Base-by-base conservation (phyloP, 2,113 vertebrate genomes). In the Pseudois nayaur region DNA sequence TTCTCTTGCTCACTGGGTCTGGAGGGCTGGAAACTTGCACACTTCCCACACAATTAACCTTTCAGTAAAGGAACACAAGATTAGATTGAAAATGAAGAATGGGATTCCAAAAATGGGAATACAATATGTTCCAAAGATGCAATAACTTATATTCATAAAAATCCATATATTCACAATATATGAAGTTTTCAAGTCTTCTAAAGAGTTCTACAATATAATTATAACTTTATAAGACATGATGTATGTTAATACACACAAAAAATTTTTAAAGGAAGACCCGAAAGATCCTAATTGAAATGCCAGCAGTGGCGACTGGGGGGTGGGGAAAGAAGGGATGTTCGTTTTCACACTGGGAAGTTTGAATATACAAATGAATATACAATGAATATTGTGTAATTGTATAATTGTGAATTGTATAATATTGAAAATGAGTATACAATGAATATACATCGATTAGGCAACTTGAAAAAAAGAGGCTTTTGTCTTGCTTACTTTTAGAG, bases 301-400 rank as follows among this genome's bases (percentile, higher is more conserved):
- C 57, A 52, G 8, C 52, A n/a, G 27, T 9, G 40, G 6, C 5
- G 19, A 10, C 1, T 3, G 21, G 48, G 40, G 50, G 2, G 8
- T 9, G 2, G 52, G 23, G 12, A 4, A 52, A 27, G 19, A 27
- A 19, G 2, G 29, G 15, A 1, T 8, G 10, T 6, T 21, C 1
- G 3, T 31, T 48, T 71, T 21, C 3, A 31, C 17, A 40, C 15
- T 27, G 45, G 43, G 6, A 94, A 59, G 48, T 40, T 31, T 71
- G n/a, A 43, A 33, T 19, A 7, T 14, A 45, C 21, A 59, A n/a
- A n/a, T n/a, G n/a, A n/a, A n/a, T n/a, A n/a, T n/a, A n/a, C n/a
- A n/a, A n/a, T n/a, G n/a, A n/a, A n/a, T n/a, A n/a, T n/a, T n/a
- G n/a, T n/a, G n/a, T n/a, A n/a, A n/a, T n/a, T 40, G 40, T 40